These are phyloP conservation scores for Sphaerodactylus townsendi DNA, from an alignment of 2,113 vertebrate genomes.

Conservation along the genomic window DNA sequence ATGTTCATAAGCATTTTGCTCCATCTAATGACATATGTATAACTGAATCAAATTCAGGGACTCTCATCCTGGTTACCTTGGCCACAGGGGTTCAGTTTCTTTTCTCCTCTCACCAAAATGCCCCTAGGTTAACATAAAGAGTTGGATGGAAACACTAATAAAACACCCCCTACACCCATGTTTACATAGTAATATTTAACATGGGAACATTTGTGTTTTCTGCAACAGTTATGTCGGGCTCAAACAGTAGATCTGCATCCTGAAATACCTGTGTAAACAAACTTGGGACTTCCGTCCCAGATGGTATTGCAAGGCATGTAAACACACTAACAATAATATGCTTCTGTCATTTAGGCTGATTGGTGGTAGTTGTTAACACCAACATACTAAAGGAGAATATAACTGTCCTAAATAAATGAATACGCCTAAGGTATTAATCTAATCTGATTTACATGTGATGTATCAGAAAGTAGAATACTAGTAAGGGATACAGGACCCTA, in stretches of 20 bases:
- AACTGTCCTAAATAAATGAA: neutral
- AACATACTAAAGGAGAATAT: neutral
- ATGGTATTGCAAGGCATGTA: neutral
- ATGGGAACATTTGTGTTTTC: neutral
- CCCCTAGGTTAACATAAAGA: too few relatives aligned
- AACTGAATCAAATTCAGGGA: too few relatives aligned
- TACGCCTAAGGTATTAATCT: neutral
- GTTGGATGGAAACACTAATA: neutral
- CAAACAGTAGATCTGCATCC: neutral
- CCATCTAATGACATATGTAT: too few relatives aligned
- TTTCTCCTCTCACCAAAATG: too few relatives aligned
- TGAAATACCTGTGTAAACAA: neutral
- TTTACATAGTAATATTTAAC: neutral
- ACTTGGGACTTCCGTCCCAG: neutral
- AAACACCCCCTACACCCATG: neutral
- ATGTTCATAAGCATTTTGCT: too few relatives aligned
- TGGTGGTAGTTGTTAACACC: neutral
- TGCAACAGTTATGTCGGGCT: neutral
- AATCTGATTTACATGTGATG: neutral
- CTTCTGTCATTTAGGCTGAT: neutral
- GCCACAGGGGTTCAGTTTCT: too few relatives aligned
- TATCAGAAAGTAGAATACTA: neutral
- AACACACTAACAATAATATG: neutral
- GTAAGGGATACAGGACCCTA: neutral
- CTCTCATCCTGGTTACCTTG: too few relatives aligned